Evolutionary conservation across 2,888 invertebrate species (phyloP).

Genomic region (Anodontia alba): DNA sequence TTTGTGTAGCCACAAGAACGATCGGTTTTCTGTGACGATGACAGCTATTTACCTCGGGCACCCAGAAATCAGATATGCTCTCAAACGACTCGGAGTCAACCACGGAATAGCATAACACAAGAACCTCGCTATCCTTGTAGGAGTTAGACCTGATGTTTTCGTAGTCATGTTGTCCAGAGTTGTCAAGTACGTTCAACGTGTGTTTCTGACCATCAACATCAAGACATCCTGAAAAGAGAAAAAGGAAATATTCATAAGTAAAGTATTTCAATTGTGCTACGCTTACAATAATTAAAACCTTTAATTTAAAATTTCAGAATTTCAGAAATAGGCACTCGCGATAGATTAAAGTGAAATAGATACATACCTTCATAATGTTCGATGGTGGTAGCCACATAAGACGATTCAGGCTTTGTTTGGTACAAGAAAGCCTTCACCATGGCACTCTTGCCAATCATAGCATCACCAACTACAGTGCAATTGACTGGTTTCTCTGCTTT

Average conservation of each 20-base stretch:
- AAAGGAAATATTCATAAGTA: conserved; percentile 16
- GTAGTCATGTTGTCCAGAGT: conserved; percentile 76
- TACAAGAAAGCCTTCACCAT: conserved; percentile 68
- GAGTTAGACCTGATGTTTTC: conserved; percentile 68
- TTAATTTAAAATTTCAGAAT: background rate
- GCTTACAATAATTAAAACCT: background rate
- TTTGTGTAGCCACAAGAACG: conserved; percentile 76
- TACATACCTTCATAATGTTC: conserved; percentile 71
- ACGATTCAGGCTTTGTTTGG: conserved; percentile 53
- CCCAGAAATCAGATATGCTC: conserved; percentile 73
- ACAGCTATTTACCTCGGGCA: conserved; percentile 71
- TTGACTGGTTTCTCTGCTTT: conserved; percentile 67
- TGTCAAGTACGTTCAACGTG: conserved; percentile 72
- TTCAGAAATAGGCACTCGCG: background rate
- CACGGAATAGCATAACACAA: conserved; percentile 75
- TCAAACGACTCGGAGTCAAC: conserved; percentile 71
- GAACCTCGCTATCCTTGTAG: conserved; percentile 74
- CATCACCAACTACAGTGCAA: conserved; percentile 74
- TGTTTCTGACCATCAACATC: conserved; percentile 74
- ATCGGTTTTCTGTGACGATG: conserved; percentile 68
- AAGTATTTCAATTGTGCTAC: background rate
- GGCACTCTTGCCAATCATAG: conserved; percentile 77
- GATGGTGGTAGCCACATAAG: conserved; percentile 70
- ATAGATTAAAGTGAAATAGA: background rate
- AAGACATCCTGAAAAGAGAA: conserved; percentile 65